phyloP scores from a whole-genome alignment of 2,888 invertebrate genomes.

The Adineta ricciae region DNA sequence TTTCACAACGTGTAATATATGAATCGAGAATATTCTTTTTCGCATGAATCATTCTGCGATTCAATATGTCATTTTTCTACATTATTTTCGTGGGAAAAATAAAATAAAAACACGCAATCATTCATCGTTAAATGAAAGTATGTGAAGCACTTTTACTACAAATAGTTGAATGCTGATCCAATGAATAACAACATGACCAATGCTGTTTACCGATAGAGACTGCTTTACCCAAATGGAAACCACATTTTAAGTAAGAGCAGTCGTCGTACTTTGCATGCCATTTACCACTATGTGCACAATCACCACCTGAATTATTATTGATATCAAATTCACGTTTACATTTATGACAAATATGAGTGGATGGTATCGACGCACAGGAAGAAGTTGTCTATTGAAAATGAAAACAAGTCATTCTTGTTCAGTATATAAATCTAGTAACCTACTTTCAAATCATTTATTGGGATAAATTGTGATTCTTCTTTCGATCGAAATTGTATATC shows the following conservation, averaged over 20 bases:
- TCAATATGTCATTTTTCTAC: too few relatives aligned
- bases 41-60: too few relatives aligned
- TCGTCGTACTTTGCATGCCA: not conserved
- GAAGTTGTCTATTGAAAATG: too few relatives aligned
- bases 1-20: too few relatives aligned
- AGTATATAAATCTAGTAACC: not conserved
- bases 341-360: not conserved
- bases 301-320: not conserved
- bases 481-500: not conserved
- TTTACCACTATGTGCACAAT: not conserved
- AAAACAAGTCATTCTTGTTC: too few relatives aligned
- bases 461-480: not conserved
- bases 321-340: not conserved
- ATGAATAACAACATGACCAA: not conserved
- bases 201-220: not conserved
- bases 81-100: not conserved
- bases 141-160: not conserved
- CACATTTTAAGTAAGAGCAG: not conserved
- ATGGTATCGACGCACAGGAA: not conserved
- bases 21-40: too few relatives aligned
- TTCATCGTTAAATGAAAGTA: not conserved
- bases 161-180: not conserved
- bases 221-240: not conserved
- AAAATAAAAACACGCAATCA: not conserved
- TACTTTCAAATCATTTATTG: not conserved